phyloP scores from a whole-genome alignment of 1,140 invertebrate species.

The Trichonephila clavata region DNA sequence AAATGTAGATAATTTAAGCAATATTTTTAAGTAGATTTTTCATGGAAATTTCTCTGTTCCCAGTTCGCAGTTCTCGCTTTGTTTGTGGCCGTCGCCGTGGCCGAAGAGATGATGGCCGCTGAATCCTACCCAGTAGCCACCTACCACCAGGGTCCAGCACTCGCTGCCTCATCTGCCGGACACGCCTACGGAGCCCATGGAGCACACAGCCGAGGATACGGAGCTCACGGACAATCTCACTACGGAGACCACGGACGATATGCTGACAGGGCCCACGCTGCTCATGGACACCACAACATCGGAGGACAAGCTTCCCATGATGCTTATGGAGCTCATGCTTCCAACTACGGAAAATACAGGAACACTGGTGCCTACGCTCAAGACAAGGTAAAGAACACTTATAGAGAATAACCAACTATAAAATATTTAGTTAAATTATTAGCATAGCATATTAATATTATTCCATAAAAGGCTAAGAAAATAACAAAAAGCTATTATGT shows the following conservation, averaged over 20 bases:
- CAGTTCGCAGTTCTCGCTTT: conserved; percentile 65
- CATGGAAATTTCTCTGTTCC: background rate
- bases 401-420: too few species aligned
- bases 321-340: conserved; percentile 69
- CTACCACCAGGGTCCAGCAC: conserved; percentile 59
- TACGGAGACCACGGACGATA: conserved; percentile 72
- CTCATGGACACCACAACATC: conserved; percentile 74
- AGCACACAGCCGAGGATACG: conserved; percentile 51
- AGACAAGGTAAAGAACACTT: conserved; percentile 47
- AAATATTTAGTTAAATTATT: too few species aligned
- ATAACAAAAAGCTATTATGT: too few species aligned
- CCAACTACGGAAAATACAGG: conserved; percentile 63
- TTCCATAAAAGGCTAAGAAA: too few species aligned
- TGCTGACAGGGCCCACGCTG: conserved; percentile 58
- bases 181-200: conserved; percentile 74
- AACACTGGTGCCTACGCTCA: conserved; percentile 69
- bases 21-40: background rate
- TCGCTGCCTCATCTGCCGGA: conserved; percentile 41
- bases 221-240: conserved; percentile 54
- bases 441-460: too few species aligned
- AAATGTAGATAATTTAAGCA: too few species aligned
- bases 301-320: conserved; percentile 58
- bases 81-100: conserved; percentile 70
- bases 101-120: conserved; percentile 69
- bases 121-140: conserved; percentile 71